A percentile compares a stretch with the other conserved stretches of the same genome.
phyloP scores from a whole-genome alignment of 2,888 invertebrate genomes.

The Noctuana brunneofusca region DNA sequence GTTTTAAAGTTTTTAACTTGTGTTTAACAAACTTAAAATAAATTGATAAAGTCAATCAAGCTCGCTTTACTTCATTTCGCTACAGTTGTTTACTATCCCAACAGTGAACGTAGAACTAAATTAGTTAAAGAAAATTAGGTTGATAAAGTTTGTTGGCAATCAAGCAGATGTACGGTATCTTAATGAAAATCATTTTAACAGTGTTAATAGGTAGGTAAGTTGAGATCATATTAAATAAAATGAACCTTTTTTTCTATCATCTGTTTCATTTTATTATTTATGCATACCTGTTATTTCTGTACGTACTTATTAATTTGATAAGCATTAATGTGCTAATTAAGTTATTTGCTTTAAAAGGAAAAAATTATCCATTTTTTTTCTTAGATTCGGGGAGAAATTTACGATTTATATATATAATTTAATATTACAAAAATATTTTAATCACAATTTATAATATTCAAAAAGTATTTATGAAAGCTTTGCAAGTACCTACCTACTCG shows the following conservation, averaged over 20 bases:
- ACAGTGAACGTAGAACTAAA: slow-evolving; percentile 25
- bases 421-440: too few species aligned
- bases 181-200: background rate
- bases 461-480: too few species aligned
- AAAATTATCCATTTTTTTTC: too few species aligned
- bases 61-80: slow-evolving; percentile 18
- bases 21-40: slow-evolving; percentile 18
- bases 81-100: slow-evolving; percentile 20
- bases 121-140: slow-evolving; percentile 30
- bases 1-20: background rate
- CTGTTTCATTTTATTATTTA: too few species aligned
- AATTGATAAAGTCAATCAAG: slow-evolving; percentile 26
- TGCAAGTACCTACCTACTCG: too few species aligned
- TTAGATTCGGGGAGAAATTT: too few species aligned
- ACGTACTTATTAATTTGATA: too few species aligned
- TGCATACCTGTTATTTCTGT: too few species aligned
- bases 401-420: too few species aligned
- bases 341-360: too few species aligned
- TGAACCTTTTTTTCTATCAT: background rate
- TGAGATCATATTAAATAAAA: background rate
- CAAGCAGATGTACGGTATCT: background rate
- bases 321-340: too few species aligned
- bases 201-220: background rate
- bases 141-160: slow-evolving; percentile 3
- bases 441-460: too few species aligned